Conservation (phyloP, 2,888 invertebrate species). For the Seira sanloemensis region DNA sequence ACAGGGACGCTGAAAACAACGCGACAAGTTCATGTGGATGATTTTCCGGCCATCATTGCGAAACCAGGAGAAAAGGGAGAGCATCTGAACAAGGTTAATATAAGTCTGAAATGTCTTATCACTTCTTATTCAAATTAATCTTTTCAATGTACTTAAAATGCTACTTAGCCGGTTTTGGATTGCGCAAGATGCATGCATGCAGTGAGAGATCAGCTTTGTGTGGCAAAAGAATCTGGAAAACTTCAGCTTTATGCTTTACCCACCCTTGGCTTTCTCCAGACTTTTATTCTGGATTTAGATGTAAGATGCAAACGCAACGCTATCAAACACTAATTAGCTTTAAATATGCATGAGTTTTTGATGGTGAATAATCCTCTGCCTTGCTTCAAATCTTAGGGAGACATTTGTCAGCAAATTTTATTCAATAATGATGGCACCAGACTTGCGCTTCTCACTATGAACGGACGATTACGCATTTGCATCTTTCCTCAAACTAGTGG, state of each 20-base stretch:
- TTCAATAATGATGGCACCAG: constrained; percentile 45
- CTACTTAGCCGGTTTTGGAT: constrained; percentile 40
- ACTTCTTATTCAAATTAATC: background rate
- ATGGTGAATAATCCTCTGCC: background rate
- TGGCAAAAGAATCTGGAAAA: constrained; percentile 53
- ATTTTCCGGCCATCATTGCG: constrained; percentile 48
- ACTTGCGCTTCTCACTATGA: constrained; percentile 40
- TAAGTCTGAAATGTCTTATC: background rate
- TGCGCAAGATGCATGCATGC: constrained; percentile 50
- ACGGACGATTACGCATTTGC: constrained; percentile 35
- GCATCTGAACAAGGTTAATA: constrained; percentile 33
- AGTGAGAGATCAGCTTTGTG: constrained; percentile 36
- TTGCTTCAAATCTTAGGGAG: no score
- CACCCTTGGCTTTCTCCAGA: constrained; percentile 46
- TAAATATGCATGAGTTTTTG: background rate
- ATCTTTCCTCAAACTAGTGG: constrained; percentile 34
- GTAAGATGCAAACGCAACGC: constrained; percentile 26
- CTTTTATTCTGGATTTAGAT: constrained; percentile 28
- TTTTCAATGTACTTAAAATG: no score
- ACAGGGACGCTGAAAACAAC: constrained; percentile 33
- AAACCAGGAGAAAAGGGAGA: constrained; percentile 51
- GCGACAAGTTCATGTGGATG: constrained; percentile 52
- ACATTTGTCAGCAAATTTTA: constrained; percentile 42
- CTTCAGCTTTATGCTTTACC: constrained; percentile 53
- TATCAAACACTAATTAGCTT: background rate